Base-by-base conservation (phyloP, 2,888 invertebrate genomes). In the Chrysolina haemoptera region DNA sequence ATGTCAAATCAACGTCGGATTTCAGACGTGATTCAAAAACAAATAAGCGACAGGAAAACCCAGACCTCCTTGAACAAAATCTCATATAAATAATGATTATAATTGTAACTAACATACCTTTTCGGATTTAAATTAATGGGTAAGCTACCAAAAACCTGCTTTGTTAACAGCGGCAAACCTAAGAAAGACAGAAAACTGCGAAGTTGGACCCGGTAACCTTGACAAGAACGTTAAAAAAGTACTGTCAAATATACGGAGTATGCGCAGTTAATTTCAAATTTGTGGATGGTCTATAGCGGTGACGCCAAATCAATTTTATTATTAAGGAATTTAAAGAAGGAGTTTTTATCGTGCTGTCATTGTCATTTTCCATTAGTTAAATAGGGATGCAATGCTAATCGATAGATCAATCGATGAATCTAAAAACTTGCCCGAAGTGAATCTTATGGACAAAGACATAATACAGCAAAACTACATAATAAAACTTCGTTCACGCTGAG, bases 161-260 rank as follows among this genome's bases (percentile, higher is more conserved):
- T 22, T 66, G 74, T 67, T 71, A 71, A 76, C 71, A 74, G 75
- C 77, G 76, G 73, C 77, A 79, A 78, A 75, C 73, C 68, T 63
- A 68, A 75, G 77, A 79, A 79, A 79, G 79, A 78, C 73, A 73
- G 72, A 27, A 59, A 59, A 59, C 35, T 59, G 59, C 35, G 59
- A 59, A 59, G 59, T 35, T 59, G 35, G n/a, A 59, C 10, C 27
- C 27, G 35, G 18, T 59, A n/a, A 53, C 20, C 53, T 20, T 53
- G 18, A 48, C 48, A 16, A 1, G 48, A 16, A 16, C 2, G 16
- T 48, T 48, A 48, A 48, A 48, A 48, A 48, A 48, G 48, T 48
- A 48, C 48, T 48, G 48, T 48, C 48, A 48, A 48, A 48, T 16
- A 16, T 48, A 48, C 16, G 11, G 16, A 16, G 16, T 16, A 11